Base-by-base conservation (phyloP, 2,113 vertebrate species). In the Python bivittatus region DNA sequence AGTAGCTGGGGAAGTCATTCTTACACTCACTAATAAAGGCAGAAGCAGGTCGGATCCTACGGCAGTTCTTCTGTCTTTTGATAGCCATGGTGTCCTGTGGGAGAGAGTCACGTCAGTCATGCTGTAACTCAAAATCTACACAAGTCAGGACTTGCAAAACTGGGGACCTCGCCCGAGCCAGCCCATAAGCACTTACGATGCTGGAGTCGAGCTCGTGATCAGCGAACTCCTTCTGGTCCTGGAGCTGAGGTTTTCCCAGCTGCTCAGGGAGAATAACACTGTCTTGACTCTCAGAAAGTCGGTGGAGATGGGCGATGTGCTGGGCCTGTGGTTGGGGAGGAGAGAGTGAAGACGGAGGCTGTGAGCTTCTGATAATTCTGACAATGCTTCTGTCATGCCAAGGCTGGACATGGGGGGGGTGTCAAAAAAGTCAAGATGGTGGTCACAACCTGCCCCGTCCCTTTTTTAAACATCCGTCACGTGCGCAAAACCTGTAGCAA, bases 51-150 rank as follows among this genome's bases (percentile, higher is more conserved):
- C 98, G 98, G 84, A 99, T 98, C 95, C 98, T 98, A 92, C 98
- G 97, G 85, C 98, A 98, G 91, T 98, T 98, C 94, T 98, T 98
- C 92, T 98, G 97, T 95, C 98, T 98, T 95, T 98, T 98, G 93
- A 99, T 98, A 68, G 98, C 98, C 95, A 99, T 98, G 0, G 98
- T 99, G 94, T 99, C 98, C 98, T 99, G 93, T 60, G 72, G 90
- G 3, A 4, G 54, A 44, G 54, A 86, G 7, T 48, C 56, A 29
- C 5, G 25, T 1, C 1, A 0, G 13, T 79, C 72, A 9, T 3
- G 7, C 72, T 0, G 17, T 38, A 33, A 38, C 33, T 79, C 33
- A 22, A 58, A 42, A 7, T 38, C 68, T 38, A 5, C 68, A 38
- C 33, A 8, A 79, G 33, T 33, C 72, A 79, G 33, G 72, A 9